These are phyloP conservation scores for Eubasilissa regina DNA, from an alignment of 1,140 invertebrate species.

Conservation along the genomic window DNA sequence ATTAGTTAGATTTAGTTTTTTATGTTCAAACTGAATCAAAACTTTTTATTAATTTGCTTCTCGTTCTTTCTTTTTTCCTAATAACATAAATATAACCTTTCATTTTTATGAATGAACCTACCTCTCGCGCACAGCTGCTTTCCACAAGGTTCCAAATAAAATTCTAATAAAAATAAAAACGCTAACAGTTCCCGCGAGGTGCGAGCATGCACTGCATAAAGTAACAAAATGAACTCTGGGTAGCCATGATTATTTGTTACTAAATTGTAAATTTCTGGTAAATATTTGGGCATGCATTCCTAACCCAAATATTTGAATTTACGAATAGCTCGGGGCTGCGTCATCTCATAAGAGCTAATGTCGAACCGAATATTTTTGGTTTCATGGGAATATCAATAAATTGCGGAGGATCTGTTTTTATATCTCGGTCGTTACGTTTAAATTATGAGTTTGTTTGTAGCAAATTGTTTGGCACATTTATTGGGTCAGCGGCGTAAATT, in stretches of 20 bases:
- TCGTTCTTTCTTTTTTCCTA: too few species aligned
- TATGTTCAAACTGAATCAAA: too few species aligned
- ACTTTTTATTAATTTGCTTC: too few species aligned
- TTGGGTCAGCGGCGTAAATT: constrained; percentile 19
- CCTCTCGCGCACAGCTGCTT: too few species aligned
- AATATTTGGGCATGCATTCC: constrained; percentile 16
- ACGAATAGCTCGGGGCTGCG: constrained; percentile 21
- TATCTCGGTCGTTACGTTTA: constrained; percentile 16
- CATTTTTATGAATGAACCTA: too few species aligned
- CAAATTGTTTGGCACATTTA: constrained; percentile 45
- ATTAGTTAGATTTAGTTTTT: too few species aligned
- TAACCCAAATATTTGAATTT: constrained; percentile 25
- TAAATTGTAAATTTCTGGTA: background rate
- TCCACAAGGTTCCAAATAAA: too few species aligned
- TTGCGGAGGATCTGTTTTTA: constrained; percentile 19
- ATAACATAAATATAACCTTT: too few species aligned
- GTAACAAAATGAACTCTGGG: too few species aligned
- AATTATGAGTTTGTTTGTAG: constrained; percentile 45
- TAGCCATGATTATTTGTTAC: background rate
- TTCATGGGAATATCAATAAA: constrained; percentile 42
- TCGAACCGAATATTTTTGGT: constrained; percentile 23
- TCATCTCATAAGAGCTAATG: constrained; percentile 5
- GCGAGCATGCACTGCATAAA: too few species aligned
- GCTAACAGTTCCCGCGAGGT: too few species aligned
- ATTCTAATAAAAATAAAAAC: too few species aligned